Evolutionary conservation across 1,140 invertebrate species (phyloP).

Genomic region (Papilio polyxenes): DNA sequence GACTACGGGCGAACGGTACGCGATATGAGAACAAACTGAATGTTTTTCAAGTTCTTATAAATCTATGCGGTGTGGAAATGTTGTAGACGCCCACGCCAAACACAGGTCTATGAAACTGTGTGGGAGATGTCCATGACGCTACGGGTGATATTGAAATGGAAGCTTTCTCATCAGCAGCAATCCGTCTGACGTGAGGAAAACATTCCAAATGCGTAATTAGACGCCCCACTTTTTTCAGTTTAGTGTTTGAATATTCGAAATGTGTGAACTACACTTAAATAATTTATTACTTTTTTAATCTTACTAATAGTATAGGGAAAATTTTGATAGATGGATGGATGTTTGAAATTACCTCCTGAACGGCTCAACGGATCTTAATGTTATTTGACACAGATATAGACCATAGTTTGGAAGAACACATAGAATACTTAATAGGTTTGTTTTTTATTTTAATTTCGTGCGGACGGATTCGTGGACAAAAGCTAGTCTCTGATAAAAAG

Average conservation of each 20-base stretch:
- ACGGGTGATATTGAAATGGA: conserved; percentile 49
- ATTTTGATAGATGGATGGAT: too few species aligned
- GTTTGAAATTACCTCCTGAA: too few species aligned
- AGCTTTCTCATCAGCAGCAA: conserved; percentile 46
- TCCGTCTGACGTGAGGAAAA: conserved; percentile 58
- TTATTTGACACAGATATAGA: too few species aligned
- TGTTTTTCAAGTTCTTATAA: conserved; percentile 66
- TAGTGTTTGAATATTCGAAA: not conserved
- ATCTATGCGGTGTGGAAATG: conserved; percentile 68
- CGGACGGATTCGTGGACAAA: too few species aligned
- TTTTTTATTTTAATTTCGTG: too few species aligned
- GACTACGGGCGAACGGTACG: conserved; percentile 57
- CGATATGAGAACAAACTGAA: conserved; percentile 71
- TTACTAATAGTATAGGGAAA: too few species aligned
- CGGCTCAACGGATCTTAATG: too few species aligned
- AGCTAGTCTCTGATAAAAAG: not conserved
- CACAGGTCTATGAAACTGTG: conserved; percentile 57
- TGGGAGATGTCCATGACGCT: conserved; percentile 66
- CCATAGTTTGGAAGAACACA: too few species aligned
- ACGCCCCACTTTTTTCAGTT: not conserved
- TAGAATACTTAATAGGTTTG: too few species aligned
- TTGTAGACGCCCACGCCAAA: conserved; percentile 66
- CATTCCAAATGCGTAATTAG: conserved; percentile 72
- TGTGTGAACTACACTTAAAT: not conserved
- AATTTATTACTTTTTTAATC: not conserved